Evolutionary conservation across 2,113 vertebrate species (phyloP).

Genomic region (Puma concolor): DNA sequence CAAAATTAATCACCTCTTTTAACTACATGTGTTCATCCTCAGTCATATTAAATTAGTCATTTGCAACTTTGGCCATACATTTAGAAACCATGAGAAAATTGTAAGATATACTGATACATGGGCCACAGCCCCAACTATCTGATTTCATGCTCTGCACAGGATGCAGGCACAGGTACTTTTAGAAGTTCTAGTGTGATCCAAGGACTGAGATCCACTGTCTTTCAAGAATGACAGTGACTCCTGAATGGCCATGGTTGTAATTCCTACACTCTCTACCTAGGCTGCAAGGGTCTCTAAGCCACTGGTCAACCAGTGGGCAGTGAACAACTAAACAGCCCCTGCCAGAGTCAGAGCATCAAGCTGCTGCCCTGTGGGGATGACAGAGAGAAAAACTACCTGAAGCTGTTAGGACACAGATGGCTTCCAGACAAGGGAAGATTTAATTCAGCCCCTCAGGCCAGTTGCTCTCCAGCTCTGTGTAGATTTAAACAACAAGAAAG

Average conservation of each 20-base stretch:
- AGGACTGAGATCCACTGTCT: background rate
- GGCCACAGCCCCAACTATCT: background rate
- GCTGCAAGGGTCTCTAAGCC: background rate
- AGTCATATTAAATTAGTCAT: slow-evolving; percentile 29
- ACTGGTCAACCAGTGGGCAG: background rate
- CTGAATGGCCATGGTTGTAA: background rate
- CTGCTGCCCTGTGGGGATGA: background rate
- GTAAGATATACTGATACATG: background rate
- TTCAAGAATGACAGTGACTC: background rate
- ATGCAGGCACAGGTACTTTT: background rate
- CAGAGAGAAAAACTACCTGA: background rate
- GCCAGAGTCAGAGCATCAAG: background rate
- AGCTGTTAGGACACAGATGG: too few relatives aligned
- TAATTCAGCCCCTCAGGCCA: background rate
- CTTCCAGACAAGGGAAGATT: background rate
- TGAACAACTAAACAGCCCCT: background rate
- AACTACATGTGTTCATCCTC: background rate
- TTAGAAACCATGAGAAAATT: slow-evolving; percentile 6
- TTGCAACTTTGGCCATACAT: background rate
- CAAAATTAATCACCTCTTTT: slow-evolving; percentile 49
- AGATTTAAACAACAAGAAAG: background rate
- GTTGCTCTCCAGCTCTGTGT: background rate
- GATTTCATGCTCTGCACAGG: background rate
- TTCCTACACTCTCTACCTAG: background rate
- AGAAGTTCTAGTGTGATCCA: slow-evolving; percentile 22